These are phyloP conservation scores for Alloplasta piceator DNA, from an alignment of 2,888 invertebrate species.

Conservation along the genomic window DNA sequence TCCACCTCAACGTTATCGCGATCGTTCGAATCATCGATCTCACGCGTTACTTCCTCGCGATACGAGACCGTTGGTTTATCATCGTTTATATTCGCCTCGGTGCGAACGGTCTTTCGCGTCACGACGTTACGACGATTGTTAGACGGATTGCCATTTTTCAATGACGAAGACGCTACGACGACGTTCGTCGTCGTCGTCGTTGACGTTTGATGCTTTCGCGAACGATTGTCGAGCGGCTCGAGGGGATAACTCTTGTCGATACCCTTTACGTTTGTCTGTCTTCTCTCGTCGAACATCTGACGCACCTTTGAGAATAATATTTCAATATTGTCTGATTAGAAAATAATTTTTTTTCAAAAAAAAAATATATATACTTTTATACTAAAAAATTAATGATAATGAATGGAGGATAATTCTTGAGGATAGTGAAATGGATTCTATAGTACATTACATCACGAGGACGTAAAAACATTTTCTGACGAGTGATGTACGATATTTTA, in stretches of 20 bases:
- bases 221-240: slow-evolving; percentile 88
- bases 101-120: slow-evolving; percentile 79
- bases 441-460: too few relatives aligned
- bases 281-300: slow-evolving; percentile 93
- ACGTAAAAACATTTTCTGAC: too few relatives aligned
- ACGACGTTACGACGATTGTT: slow-evolving; percentile 79
- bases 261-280: slow-evolving; percentile 87
- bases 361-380: too few relatives aligned
- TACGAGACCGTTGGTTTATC: slow-evolving; percentile 82
- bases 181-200: slow-evolving; percentile 70
- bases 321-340: too few relatives aligned
- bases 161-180: slow-evolving; percentile 69
- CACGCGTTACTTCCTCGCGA: slow-evolving; percentile 79
- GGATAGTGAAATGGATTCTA: too few relatives aligned
- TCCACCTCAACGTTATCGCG: slow-evolving; percentile 76
- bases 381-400: too few relatives aligned
- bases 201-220: slow-evolving; percentile 76
- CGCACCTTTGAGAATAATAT: slow-evolving; percentile 85
- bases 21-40: slow-evolving; percentile 81
- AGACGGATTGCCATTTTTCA: slow-evolving; percentile 81
- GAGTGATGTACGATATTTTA: too few relatives aligned
- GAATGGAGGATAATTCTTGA: too few relatives aligned
- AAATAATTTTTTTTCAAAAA: too few relatives aligned
- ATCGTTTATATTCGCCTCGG: slow-evolving; percentile 81
- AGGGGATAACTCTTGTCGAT: slow-evolving; percentile 93